Evolutionary conservation across 2,797 vertebrate genomes (phyloP).

Genomic region (Eupleurogrammus muticus): DNA sequence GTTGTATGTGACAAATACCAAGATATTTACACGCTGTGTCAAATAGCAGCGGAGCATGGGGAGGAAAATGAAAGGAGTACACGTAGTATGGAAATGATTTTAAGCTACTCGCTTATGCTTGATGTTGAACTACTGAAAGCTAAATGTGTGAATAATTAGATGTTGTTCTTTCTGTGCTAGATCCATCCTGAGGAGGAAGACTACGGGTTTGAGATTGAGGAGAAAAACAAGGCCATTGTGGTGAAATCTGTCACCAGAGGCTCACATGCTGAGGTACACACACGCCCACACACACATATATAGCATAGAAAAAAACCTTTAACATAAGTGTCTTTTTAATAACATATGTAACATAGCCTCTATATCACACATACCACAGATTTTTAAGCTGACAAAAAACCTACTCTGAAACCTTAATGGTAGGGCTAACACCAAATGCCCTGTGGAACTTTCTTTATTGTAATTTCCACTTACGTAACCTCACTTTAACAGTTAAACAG

Average conservation of each 20-base stretch:
- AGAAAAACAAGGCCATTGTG: constrained; percentile 95
- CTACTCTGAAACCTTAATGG: neutral
- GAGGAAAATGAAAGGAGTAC: neutral
- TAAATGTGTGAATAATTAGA: constrained; percentile 36
- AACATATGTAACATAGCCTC: neutral
- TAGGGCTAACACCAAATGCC: no score
- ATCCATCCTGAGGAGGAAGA: constrained; percentile 95
- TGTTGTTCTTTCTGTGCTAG: constrained; percentile 75
- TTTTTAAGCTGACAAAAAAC: neutral
- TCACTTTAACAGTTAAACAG: neutral
- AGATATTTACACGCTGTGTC: neutral
- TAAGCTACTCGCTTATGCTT: constrained; percentile 1
- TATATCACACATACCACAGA: neutral
- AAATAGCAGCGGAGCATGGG: neutral
- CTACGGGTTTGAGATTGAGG: constrained; percentile 97
- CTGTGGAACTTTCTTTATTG: neutral
- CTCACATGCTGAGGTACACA: constrained; percentile 93
- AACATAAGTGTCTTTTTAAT: neutral
- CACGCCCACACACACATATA: constrained; percentile 50
- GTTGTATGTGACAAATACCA: neutral
- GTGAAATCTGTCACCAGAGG: constrained; percentile 94
- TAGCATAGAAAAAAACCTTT: neutral
- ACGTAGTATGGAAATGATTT: constrained; percentile 4
- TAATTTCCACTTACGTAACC: constrained; percentile 2
- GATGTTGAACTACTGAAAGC: constrained; percentile 8